phyloP scores from a whole-genome alignment of 64 coral and sea anemone species.

The Montipora foliosa region DNA sequence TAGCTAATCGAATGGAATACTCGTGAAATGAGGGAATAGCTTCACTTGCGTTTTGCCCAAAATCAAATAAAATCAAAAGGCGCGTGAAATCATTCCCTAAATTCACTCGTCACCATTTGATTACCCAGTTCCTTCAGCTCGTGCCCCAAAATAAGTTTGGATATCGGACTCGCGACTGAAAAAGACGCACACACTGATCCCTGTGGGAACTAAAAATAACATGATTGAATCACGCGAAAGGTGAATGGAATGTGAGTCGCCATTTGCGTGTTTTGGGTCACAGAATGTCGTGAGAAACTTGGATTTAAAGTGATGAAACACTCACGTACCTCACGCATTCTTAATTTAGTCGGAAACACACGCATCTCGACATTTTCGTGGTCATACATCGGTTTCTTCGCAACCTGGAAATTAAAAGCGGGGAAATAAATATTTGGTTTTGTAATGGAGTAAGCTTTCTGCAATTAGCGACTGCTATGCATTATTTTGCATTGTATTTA shows the following conservation, averaged over 20 bases:
- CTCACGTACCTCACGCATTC: neutral
- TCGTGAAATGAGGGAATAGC: too few relatives aligned
- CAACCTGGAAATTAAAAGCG: neutral
- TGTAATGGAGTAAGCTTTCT: neutral
- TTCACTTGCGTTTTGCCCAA: too few relatives aligned
- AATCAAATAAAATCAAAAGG: too few relatives aligned
- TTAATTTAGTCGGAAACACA: neutral
- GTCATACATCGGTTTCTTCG: neutral
- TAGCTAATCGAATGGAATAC: too few relatives aligned
- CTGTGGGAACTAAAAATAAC: constrained; percentile 4
- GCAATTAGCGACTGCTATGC: neutral
- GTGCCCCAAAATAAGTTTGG: neutral
- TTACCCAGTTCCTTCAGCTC: neutral
- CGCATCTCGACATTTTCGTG: constrained; percentile 1
- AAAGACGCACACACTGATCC: neutral
- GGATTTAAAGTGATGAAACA: constrained; percentile 17
- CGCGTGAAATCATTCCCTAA: too few relatives aligned
- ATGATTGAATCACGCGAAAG: constrained; percentile 6
- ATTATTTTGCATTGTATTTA: neutral
- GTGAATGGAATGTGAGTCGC: constrained; percentile 10
- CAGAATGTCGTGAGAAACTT: constrained; percentile 22
- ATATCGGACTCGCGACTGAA: constrained; percentile 27
- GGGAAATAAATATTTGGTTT: neutral
- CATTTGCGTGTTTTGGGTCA: constrained; percentile 14
- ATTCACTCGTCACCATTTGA: too few relatives aligned